phyloP scores from a whole-genome alignment of 2,797 vertebrate species.

The Phoxinus dragarum region DNA sequence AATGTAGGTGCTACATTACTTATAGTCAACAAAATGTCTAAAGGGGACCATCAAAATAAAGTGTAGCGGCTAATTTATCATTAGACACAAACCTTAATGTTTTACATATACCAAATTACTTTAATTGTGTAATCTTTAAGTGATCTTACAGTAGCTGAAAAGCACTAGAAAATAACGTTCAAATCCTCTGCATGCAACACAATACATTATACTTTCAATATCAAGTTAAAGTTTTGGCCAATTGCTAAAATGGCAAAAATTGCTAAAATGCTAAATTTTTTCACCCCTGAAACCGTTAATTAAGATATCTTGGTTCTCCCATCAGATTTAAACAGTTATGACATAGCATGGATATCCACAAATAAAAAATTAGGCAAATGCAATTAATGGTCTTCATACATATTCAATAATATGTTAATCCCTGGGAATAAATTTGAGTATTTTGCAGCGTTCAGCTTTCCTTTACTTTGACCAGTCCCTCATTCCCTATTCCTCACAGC shows the following conservation, averaged over 20 bases:
- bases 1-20: not conserved
- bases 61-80: not conserved
- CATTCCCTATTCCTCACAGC: not conserved
- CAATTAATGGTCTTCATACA: slow-evolving; percentile 60
- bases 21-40: not conserved
- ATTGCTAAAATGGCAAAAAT: no score
- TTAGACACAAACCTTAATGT: not conserved
- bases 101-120: not conserved
- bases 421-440: slow-evolving; percentile 45
- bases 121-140: not conserved
- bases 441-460: not conserved
- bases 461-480: not conserved
- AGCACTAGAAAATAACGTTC: not conserved
- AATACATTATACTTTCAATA: not conserved
- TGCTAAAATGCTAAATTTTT: not conserved
- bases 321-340: slow-evolving; percentile 27
- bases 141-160: not conserved
- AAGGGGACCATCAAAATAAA: not conserved
- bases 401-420: slow-evolving; percentile 56
- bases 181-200: not conserved
- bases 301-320: not conserved
- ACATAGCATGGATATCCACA: slow-evolving; percentile 21
- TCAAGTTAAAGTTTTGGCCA: no score
- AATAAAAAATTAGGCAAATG: slow-evolving; percentile 36
- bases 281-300: slow-evolving; percentile 15